Evolutionary conservation across 2,888 invertebrate genomes (phyloP).

Genomic region (Teleiodes luculella): DNA sequence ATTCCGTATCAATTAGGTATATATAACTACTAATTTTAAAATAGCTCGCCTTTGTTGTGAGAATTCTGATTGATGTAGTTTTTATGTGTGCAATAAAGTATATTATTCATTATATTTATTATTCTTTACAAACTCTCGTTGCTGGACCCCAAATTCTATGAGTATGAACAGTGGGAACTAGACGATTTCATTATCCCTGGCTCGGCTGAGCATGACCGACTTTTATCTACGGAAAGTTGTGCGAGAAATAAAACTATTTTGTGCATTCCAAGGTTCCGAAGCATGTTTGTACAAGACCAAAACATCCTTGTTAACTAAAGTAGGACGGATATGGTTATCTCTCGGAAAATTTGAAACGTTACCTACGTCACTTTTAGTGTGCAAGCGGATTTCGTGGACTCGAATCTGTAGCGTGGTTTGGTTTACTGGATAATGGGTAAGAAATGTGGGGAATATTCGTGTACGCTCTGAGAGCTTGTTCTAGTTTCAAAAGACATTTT

Average conservation of each 20-base stretch:
- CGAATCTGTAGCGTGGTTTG: background rate
- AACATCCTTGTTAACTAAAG: constrained; percentile 21
- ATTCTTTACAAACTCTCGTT: too few relatives aligned
- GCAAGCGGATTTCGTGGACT: background rate
- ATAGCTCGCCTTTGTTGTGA: too few relatives aligned
- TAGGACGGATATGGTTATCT: constrained; percentile 20
- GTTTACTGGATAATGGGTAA: background rate
- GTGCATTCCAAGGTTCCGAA: constrained; percentile 20
- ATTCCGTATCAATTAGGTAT: too few relatives aligned
- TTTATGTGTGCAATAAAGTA: too few relatives aligned
- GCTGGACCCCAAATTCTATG: background rate
- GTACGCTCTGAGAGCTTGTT: too few relatives aligned
- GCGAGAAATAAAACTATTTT: constrained; percentile 25
- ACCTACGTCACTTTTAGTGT: constrained; percentile 5
- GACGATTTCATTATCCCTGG: constrained; percentile 59
- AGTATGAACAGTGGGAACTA: constrained; percentile 49
- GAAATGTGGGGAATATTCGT: too few relatives aligned
- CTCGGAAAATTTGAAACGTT: background rate
- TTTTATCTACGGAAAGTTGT: constrained; percentile 35
- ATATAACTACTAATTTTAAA: too few relatives aligned
- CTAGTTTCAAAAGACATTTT: too few relatives aligned
- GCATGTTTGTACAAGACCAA: constrained; percentile 15
- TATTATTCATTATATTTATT: too few relatives aligned
- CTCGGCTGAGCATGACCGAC: constrained; percentile 54
- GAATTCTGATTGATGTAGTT: too few relatives aligned